phyloP scores from a whole-genome alignment of 2,797 vertebrate genomes.

The Clamator glandarius region DNA sequence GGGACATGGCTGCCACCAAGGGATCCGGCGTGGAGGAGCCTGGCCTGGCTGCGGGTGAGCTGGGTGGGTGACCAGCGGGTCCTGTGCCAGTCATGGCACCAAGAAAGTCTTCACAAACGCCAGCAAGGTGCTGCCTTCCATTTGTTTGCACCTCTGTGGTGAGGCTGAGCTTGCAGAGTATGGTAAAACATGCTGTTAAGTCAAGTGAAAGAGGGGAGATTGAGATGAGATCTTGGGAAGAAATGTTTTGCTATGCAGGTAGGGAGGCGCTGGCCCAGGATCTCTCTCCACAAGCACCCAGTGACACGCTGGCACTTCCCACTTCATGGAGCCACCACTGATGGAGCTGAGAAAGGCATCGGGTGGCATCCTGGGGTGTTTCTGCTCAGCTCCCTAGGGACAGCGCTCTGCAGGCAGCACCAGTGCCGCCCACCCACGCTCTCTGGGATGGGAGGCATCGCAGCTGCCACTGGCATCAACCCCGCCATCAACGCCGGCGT shows the following conservation, averaged over 20 bases:
- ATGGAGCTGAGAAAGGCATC: rapidly evolving
- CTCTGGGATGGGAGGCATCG: neutral
- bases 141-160: rapidly evolving
- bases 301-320: rapidly evolving
- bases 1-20: neutral
- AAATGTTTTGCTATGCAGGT: too few relatives aligned
- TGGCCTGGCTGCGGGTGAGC: rapidly evolving
- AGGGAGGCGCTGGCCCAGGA: too few relatives aligned
- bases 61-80: neutral
- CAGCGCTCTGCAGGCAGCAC: neutral
- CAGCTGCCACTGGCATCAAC: neutral
- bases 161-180: neutral
- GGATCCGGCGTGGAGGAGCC: rapidly evolving
- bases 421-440: neutral
- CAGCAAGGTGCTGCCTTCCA: neutral
- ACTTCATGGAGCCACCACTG: rapidly evolving
- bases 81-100: rapidly evolving
- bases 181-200: neutral
- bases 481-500: neutral
- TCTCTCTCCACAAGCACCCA: rapidly evolving
- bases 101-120: rapidly evolving
- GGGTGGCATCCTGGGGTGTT: neutral
- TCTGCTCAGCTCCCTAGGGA: neutral
- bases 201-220: neutral
- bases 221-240: too few relatives aligned